These are phyloP conservation scores for Phalloptychus januarius DNA, from an alignment of 2,797 vertebrate genomes.

Conservation along the genomic window DNA sequence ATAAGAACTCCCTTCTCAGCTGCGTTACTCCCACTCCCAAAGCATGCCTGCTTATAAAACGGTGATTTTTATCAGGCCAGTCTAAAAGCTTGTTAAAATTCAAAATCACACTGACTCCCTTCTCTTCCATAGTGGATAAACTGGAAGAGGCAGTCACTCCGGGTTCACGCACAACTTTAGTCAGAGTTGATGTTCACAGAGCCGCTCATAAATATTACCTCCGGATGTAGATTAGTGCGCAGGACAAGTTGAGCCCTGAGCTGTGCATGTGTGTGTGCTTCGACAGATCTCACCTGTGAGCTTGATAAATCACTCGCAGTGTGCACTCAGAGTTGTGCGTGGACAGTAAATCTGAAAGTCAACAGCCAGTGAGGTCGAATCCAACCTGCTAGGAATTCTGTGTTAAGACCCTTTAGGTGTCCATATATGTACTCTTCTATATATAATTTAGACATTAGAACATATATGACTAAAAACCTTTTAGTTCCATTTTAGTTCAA, in stretches of 20 bases:
- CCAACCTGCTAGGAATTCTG: conserved; percentile 70
- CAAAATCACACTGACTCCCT: conserved; percentile 36
- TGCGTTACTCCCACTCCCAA: conserved; percentile 31
- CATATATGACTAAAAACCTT: neutral
- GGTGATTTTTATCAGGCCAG: conserved; percentile 28
- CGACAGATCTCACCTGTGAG: conserved; percentile 75
- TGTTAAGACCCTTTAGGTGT: conserved; percentile 70
- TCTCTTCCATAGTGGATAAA: conserved; percentile 35
- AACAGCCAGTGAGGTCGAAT: conserved; percentile 72
- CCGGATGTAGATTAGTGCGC: conserved; percentile 45
- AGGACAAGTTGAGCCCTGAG: conserved; percentile 65
- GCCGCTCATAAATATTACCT: conserved; percentile 45
- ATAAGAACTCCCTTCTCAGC: conserved; percentile 36
- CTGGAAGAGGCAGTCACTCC: conserved; percentile 30
- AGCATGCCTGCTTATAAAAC: conserved; percentile 45
- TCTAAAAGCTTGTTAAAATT: conserved; percentile 49
- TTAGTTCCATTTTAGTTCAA: neutral
- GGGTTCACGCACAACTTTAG: conserved; percentile 32
- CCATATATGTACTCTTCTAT: no score
- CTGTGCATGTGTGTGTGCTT: conserved; percentile 61
- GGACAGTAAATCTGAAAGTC: conserved; percentile 83
- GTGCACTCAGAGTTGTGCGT: conserved; percentile 54
- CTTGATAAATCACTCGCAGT: conserved; percentile 76
- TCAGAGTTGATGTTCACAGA: conserved; percentile 38
- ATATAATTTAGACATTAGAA: neutral